Conservation (phyloP, 2,888 invertebrate genomes). For the Tenthredo mesomela region DNA sequence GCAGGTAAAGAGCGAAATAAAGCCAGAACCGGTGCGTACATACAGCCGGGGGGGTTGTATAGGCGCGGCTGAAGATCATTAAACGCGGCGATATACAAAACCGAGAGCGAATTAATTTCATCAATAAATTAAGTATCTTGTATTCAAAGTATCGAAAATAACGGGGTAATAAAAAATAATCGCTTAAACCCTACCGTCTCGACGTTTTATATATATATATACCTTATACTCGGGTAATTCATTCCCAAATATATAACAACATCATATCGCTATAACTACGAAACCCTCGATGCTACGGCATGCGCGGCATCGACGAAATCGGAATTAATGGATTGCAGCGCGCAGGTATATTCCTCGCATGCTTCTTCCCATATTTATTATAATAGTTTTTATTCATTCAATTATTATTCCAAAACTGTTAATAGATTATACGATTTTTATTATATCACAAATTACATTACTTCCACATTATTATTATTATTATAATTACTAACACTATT, state of each 20-base stretch:
- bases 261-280: background rate
- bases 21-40: slow-evolving; percentile 61
- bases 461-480: background rate
- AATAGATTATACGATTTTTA: no score
- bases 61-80: slow-evolving; percentile 64
- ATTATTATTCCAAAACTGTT: background rate
- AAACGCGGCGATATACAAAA: slow-evolving; percentile 51
- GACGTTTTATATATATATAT: background rate
- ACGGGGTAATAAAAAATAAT: background rate
- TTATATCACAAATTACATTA: no score
- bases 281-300: slow-evolving; percentile 74
- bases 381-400: background rate
- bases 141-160: background rate
- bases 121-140: background rate
- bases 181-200: background rate
- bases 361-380: slow-evolving; percentile 1
- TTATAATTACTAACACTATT: background rate
- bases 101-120: slow-evolving; percentile 59
- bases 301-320: slow-evolving; percentile 73
- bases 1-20: slow-evolving; percentile 67
- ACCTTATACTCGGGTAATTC: background rate
- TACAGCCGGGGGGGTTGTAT: slow-evolving; percentile 68
- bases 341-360: slow-evolving; percentile 70
- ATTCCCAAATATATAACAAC: background rate
- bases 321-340: slow-evolving; percentile 76